Conservation (phyloP, 2,113 vertebrate genomes). For the Motacilla alba region DNA sequence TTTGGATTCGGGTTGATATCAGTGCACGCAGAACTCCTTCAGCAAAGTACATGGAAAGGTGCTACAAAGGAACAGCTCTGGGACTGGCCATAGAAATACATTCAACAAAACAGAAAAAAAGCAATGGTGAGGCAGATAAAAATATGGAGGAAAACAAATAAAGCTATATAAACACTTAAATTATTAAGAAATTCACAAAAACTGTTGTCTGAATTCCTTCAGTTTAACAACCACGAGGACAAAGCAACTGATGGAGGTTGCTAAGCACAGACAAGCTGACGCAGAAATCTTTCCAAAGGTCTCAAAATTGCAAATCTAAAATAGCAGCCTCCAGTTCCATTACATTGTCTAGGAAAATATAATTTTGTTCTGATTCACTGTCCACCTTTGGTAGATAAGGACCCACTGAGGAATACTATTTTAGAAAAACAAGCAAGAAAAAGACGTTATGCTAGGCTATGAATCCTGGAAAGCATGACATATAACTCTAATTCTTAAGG, state of each 20-base stretch:
- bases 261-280: not conserved
- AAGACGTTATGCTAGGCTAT: not conserved
- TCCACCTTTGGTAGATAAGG: not conserved
- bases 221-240: not conserved
- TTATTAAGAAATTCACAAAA: not conserved
- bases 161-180: not conserved
- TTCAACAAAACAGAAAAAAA: not conserved
- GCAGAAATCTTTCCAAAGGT: conserved; percentile 1
- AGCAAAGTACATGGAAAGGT: not conserved
- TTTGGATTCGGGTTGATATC: not conserved
- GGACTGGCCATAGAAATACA: not conserved
- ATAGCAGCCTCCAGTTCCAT: not conserved
- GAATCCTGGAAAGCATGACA: not conserved
- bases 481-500: not conserved
- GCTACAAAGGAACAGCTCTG: not conserved
- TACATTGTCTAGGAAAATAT: not conserved
- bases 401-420: not conserved
- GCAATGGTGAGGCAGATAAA: not conserved
- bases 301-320: conserved; percentile 2
- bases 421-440: not conserved
- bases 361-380: conserved; percentile 1
- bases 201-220: not conserved
- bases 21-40: not conserved
- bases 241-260: not conserved
- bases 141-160: not conserved